A percentile compares a stretch with the other conserved stretches of the same genome.
These are phyloP conservation scores for Chaunax sp. DNA, from an alignment of 2,797 vertebrate species.

Conservation along the genomic window DNA sequence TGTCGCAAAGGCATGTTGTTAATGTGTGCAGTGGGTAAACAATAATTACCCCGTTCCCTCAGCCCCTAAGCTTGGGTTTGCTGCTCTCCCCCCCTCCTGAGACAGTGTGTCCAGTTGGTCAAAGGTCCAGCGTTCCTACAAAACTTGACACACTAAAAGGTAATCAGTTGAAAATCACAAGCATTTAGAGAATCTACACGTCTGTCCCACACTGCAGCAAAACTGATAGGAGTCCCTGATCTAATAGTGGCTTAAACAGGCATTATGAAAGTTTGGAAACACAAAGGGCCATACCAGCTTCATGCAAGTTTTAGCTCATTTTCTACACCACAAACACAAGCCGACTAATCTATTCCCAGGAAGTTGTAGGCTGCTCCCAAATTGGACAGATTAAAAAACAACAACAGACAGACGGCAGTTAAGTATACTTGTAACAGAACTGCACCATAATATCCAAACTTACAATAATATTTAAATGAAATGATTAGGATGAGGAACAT, in stretches of 20 bases:
- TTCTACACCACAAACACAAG: slow-evolving; percentile 18
- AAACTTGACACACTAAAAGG: slow-evolving; percentile 92
- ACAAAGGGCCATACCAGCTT: slow-evolving; percentile 50
- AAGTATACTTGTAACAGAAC: neutral
- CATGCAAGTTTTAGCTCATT: slow-evolving; percentile 51
- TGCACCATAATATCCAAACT: neutral
- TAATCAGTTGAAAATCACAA: slow-evolving; percentile 79
- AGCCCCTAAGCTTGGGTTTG: slow-evolving; percentile 78
- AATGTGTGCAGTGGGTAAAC: slow-evolving; percentile 15
- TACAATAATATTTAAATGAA: too few relatives aligned
- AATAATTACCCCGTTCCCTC: slow-evolving; percentile 62
- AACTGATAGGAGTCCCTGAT: slow-evolving; percentile 72
- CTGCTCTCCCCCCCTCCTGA: slow-evolving; percentile 90
- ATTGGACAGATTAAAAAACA: neutral
- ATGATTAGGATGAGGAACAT: neutral
- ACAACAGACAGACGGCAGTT: neutral
- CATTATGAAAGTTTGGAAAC: slow-evolving; percentile 2
- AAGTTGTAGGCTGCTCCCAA: neutral
- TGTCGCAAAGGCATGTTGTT: slow-evolving; percentile 34
- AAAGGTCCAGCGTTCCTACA: slow-evolving; percentile 99
- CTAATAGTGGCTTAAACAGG: slow-evolving; percentile 61
- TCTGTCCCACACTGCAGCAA: slow-evolving; percentile 89
- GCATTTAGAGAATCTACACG: slow-evolving; percentile 78
- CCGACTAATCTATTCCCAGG: neutral
- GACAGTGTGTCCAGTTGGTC: slow-evolving; percentile 99